Evolutionary conservation across 1,140 invertebrate genomes (phyloP), one percentile per base, ranked within the genome.

Genomic region (Pogonomyrmex californicus): DNA sequence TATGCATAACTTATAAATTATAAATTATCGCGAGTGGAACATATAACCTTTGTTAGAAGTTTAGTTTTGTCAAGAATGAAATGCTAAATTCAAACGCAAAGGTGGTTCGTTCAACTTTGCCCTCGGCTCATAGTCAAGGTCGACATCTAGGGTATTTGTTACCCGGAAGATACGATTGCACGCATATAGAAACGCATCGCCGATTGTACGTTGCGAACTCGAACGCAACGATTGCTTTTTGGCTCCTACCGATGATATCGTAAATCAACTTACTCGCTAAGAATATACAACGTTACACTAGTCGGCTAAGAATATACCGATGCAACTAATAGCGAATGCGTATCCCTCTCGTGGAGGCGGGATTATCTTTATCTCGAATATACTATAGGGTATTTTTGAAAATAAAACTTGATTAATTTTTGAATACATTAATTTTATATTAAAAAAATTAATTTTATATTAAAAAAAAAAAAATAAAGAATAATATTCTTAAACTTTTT

Each of bases 271-370:
- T 73, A 73, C n/a, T 56, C 17, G 51, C 70, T 56, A 56, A 58
- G n/a, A 73, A 73, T 73, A 73, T 6, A 73, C 33, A 23, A 17
- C 54, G n/a, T 60, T 41, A 76, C 44, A 76, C 30, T 77, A 60
- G 75, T 62, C 30, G 6, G 41, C 75, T 77, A 77, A 77, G 41
- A 77, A 77, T 77, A 77, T 33, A 44, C 23, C n/a, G 75, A 77
- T 77, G 56, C 41, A 47, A 62, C 56, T 77, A 77, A 77, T 77
- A 58, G 56, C 9, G 41, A 62, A 62, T 41, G 41, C 14, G 56
- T 62, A 44, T 30, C n/a, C 62, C 23, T 62, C 58, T 77, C 73
- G 73, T 30, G 75, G 58, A 77, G 58, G 56, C 41, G 75, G 38
- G 9, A 77, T 30, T 77, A 77, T 77, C 7, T 62, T 77, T 62